A percentile compares a stretch with the other conserved stretches of the same genome.
Conservation (phyloP, 1,140 invertebrate species). For the Orius laevigatus region DNA sequence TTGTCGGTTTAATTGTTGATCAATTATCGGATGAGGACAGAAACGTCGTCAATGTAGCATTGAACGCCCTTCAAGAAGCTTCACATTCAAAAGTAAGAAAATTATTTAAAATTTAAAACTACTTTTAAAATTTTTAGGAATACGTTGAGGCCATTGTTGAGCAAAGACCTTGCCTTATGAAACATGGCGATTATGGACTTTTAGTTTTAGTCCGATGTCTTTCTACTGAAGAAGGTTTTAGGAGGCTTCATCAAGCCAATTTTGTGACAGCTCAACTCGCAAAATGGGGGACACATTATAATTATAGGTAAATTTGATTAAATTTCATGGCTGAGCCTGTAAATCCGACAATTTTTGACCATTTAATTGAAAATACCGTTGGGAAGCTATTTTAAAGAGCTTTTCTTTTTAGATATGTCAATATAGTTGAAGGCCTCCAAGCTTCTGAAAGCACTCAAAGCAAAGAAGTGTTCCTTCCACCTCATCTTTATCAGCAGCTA, state of each 20-base stretch:
- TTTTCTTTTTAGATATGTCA: slow-evolving; percentile 50
- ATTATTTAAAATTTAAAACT: slow-evolving; percentile 4
- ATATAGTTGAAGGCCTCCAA: slow-evolving; percentile 70
- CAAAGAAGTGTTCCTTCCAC: slow-evolving; percentile 50
- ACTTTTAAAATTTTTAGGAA: slow-evolving; percentile 28
- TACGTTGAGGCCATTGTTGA: slow-evolving; percentile 64
- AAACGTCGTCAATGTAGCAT: slow-evolving; percentile 55
- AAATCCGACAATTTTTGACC: too few relatives aligned
- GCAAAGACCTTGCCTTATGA: slow-evolving; percentile 51
- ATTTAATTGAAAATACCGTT: too few relatives aligned
- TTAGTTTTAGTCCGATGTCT: slow-evolving; percentile 68
- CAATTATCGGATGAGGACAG: slow-evolving; percentile 67
- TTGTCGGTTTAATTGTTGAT: slow-evolving; percentile 59
- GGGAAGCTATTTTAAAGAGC: too few relatives aligned
- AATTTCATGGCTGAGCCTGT: too few relatives aligned
- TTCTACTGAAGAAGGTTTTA: slow-evolving; percentile 54
- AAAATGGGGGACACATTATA: slow-evolving; percentile 57
- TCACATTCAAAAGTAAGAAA: slow-evolving; percentile 59
- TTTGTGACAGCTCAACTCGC: slow-evolving; percentile 56
- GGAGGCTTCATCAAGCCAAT: slow-evolving; percentile 44
- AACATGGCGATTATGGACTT: slow-evolving; percentile 67
- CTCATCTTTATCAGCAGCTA: slow-evolving; percentile 79
- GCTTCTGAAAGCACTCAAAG: slow-evolving; percentile 29
- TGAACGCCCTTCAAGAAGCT: slow-evolving; percentile 79
- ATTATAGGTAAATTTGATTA: slow-evolving; percentile 39